Conservation (phyloP, 2,888 invertebrate genomes). For the Alsophila aescularia region DNA sequence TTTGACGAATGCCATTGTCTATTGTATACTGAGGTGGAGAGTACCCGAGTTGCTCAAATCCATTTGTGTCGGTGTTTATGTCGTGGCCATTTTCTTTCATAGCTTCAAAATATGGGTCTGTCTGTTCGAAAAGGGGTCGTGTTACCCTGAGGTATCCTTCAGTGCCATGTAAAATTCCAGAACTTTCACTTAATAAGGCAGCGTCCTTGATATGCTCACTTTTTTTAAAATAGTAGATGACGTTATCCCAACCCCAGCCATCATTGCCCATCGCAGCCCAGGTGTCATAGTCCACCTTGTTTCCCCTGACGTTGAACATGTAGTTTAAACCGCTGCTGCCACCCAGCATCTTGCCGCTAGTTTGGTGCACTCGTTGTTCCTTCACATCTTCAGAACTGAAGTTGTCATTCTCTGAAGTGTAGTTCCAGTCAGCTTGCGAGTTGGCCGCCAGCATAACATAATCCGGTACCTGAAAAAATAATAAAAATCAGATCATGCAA, state of each 20-base stretch:
- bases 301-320: slow-evolving; percentile 87
- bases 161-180: slow-evolving; percentile 53
- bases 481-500: slow-evolving; percentile 14
- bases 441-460: slow-evolving; percentile 34
- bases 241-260: slow-evolving; percentile 58
- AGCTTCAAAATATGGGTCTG: slow-evolving; percentile 59
- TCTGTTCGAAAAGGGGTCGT: slow-evolving; percentile 52
- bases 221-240: slow-evolving; percentile 58
- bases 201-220: slow-evolving; percentile 47
- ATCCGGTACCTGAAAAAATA: slow-evolving; percentile 42
- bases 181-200: slow-evolving; percentile 44
- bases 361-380: slow-evolving; percentile 55
- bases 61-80: slow-evolving; percentile 52
- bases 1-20: slow-evolving; percentile 49
- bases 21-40: slow-evolving; percentile 46
- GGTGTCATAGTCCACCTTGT: slow-evolving; percentile 84
- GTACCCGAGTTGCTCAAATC: slow-evolving; percentile 54
- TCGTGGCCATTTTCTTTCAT: slow-evolving; percentile 55
- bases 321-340: slow-evolving; percentile 87
- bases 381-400: slow-evolving; percentile 50
- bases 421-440: slow-evolving; percentile 86
- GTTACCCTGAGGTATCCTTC: slow-evolving; percentile 52
- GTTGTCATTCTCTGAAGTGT: slow-evolving; percentile 55
- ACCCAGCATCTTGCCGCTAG: slow-evolving; percentile 87
- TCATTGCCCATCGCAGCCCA: slow-evolving; percentile 88